Evolutionary conservation across 1,140 invertebrate species (phyloP), one percentile per base, ranked within the genome.

Genomic region (Papilio aristodemus): DNA sequence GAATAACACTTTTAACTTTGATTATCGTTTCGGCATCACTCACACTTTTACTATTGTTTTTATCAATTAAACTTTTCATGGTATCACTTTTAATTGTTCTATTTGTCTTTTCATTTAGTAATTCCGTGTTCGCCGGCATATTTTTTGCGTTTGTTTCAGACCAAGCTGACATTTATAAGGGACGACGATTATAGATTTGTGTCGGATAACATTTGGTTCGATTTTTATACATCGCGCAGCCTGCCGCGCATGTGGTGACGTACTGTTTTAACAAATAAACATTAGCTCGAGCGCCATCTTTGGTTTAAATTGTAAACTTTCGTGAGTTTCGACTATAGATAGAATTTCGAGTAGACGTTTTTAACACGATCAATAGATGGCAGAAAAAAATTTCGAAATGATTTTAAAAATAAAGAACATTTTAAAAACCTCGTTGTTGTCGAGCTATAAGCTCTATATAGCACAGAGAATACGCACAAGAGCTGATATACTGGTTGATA

Each of bases 181-280:
- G 74, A 78, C 82, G 79, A 80, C 85, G 82, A 87, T 87, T 89
- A 91, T 91, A 86, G 89, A 89, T 89, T 89, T 86, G 78, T 79
- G 85, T 80, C 80, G 81, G 79, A 76, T 70, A 80, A 80, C 82
- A 87, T 89, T 89, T 87, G 86, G 75, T 77, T 74, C 74, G 82
- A 89, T 85, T 89, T 90, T 89, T 89, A 86, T 89, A 91, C 85
- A 86, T 85, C 87, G 85, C 88, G 87, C 88, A 90, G 78, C 50
- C 77, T 79, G 85, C 81, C 85, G 87, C 88, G 88, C 88, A 90
- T 84, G 74, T 81, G 70, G 38, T 79, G 80, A 80, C 81, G 75
- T 70, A 58, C 62, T 67, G 14, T 17, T 79, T 83, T 73, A 84
- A 66, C 86, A 84, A 83, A 81, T 60, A 9, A 8, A 19, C 27